Base-by-base conservation (phyloP, 2,113 vertebrate species). In the Lophius piscatorius region DNA sequence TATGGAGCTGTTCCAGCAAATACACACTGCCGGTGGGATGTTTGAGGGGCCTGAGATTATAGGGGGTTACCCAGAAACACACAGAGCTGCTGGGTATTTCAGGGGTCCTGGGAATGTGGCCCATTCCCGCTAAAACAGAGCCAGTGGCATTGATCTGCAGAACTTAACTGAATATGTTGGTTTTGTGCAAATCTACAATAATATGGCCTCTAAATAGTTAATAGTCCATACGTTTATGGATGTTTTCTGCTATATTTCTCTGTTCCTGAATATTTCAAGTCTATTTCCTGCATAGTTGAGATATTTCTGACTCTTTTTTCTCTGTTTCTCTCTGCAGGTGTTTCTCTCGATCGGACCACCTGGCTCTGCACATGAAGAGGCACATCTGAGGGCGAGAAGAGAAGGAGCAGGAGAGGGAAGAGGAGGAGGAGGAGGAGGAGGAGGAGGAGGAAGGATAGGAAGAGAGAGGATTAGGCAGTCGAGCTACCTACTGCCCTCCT, bases 351-450 rank as follows among this genome's bases (percentile, higher is more conserved):
- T 98, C 96, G 54, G 96, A 98, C 85, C 96, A 98, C 90, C 94
- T 98, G 59, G 95, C 95, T 60, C 93, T 98, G 86, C 95, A 98
- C 82, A 98, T 98, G 96, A 98, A 98, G 92, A 94, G 96, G 91
- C 96, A 98, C 88, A 95, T 98, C 89, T 98, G 88, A 92, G 75
- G 51, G 41, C 13, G 3, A 9, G 29, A 16, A 16, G 47, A 14
- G 29, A 33, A 36, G 35, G 52, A 39, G 41, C 62, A 57, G 55
- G 29, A 18, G 40, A 60, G 42, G 74, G 46, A 41, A 38, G 17
- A 31, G n/a, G 48, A 77, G 47, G 55, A 68, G 46, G 70, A 62
- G 50, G 34, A 51, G 45, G 28, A 58, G 23, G 52, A 78, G 65
- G 51, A 47, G 39, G 52, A 63, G 51, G 52, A 76, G 58, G 0